phyloP scores from a whole-genome alignment of 2,797 vertebrate genomes.

The Scarus forsteni region DNA sequence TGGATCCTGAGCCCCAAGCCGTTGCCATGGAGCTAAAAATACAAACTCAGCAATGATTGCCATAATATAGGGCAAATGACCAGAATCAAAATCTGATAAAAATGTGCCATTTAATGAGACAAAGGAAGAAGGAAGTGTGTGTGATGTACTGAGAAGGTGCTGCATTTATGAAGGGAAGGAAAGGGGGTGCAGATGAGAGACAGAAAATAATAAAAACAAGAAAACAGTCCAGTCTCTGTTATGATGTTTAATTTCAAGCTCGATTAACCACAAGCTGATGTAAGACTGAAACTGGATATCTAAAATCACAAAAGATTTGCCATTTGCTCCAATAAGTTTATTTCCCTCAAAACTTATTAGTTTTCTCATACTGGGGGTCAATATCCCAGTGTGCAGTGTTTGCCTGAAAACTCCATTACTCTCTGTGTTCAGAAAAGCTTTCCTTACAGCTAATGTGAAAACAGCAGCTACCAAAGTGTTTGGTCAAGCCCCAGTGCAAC shows the following conservation, averaged over 20 bases:
- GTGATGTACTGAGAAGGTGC: conserved; percentile 14
- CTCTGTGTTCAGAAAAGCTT: conserved; percentile 38
- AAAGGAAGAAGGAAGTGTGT: background rate
- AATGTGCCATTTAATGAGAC: conserved; percentile 33
- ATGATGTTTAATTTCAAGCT: conserved; percentile 77
- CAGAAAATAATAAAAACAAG: conserved; percentile 43
- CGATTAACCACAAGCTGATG: conserved; percentile 68
- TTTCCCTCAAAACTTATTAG: conserved; percentile 53
- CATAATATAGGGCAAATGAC: conserved; percentile 51
- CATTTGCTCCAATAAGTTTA: conserved; percentile 53
- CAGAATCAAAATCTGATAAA: conserved; percentile 51
- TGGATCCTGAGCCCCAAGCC: conserved; percentile 30
- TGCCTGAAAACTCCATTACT: conserved; percentile 37
- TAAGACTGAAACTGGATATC: conserved; percentile 48
- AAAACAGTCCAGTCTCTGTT: conserved; percentile 45
- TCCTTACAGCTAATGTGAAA: conserved; percentile 14
- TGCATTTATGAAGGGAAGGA: conserved; percentile 5
- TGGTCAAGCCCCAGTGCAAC: conserved; percentile 3
- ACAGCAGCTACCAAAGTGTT: conserved; percentile 18
- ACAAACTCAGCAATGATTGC: conserved; percentile 68
- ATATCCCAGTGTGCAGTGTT: conserved; percentile 27
- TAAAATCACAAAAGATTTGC: conserved; percentile 58
- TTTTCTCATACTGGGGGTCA: conserved; percentile 44
- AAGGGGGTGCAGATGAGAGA: conserved; percentile 19
- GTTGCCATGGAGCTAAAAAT: conserved; percentile 80